Percentiles rank a stretch among this genome's conserved stretches.
phyloP scores from a whole-genome alignment of 35 echinoderm and acorn worm genomes.

The Apostichopus japonicus region DNA sequence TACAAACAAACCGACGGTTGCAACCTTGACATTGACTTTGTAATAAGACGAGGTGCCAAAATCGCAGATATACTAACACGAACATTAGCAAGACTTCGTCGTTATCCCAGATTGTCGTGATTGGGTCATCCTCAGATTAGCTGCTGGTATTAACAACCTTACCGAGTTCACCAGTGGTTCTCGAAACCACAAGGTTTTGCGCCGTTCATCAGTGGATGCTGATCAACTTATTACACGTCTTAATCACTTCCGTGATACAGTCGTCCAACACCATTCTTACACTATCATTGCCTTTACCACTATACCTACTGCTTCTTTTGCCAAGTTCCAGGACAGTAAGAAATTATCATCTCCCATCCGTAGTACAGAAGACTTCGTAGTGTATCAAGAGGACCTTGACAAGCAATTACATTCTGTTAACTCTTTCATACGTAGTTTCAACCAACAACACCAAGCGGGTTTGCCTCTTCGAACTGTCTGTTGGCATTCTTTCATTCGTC shows the following conservation, averaged over 20 bases:
- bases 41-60: background rate
- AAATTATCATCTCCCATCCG: background rate
- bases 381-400: background rate
- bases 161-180: background rate
- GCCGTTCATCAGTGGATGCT: background rate
- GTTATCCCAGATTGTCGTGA: background rate
- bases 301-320: background rate
- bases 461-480: no score
- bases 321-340: background rate
- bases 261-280: background rate
- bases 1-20: background rate
- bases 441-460: no score
- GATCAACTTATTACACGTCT: background rate
- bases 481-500: no score
- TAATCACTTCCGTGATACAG: background rate
- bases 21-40: background rate
- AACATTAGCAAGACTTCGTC: background rate
- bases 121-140: background rate
- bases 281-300: background rate
- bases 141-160: slow-evolving; percentile 22
- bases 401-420: background rate
- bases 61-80: background rate
- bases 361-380: background rate
- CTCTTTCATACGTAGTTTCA: no score
- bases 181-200: background rate